Conservation (phyloP, 2,113 vertebrate genomes). For the Gallinago media region DNA sequence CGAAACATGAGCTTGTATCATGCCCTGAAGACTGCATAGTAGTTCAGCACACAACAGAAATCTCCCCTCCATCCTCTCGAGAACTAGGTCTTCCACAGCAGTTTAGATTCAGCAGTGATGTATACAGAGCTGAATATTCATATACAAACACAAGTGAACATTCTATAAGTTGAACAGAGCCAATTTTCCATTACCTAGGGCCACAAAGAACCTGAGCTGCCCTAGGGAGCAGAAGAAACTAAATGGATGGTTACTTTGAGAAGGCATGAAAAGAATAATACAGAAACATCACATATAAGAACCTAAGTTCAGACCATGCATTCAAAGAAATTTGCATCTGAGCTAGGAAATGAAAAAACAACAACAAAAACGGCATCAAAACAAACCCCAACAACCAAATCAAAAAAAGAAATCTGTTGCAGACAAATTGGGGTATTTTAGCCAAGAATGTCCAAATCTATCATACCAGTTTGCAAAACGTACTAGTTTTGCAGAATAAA, state of each 20-base stretch:
- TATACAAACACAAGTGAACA: neutral
- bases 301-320: neutral
- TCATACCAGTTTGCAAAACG: neutral
- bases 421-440: neutral
- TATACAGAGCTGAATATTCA: neutral
- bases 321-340: neutral
- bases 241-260: neutral
- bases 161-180: neutral
- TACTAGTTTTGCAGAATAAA: neutral
- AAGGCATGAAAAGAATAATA: neutral
- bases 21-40: too few relatives aligned
- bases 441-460: rapidly evolving
- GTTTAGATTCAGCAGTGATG: neutral
- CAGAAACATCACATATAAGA: neutral
- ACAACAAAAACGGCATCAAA: neutral
- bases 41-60: neutral
- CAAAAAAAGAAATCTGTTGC: neutral
- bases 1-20: neutral
- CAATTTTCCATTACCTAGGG: neutral
- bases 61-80: neutral
- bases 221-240: neutral
- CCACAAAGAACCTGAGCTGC: neutral
- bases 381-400: neutral
- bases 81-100: neutral
- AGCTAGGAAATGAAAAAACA: neutral